Conservation (phyloP, 2,113 vertebrate species). For the Actenoides hombroni region DNA sequence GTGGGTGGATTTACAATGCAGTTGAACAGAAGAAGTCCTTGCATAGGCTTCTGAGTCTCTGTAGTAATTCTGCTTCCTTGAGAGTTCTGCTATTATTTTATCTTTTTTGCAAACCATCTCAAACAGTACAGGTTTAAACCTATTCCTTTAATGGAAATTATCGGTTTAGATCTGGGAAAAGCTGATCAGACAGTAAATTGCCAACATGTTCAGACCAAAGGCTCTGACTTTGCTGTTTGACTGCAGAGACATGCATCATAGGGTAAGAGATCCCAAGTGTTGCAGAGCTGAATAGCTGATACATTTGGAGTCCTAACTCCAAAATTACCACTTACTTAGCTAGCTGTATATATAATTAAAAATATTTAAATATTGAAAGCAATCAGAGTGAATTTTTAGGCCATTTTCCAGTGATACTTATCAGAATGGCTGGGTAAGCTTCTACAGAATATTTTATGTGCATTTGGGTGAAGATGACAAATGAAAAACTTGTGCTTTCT, state of each 20-base stretch:
- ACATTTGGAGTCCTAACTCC: background rate
- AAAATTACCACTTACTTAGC: background rate
- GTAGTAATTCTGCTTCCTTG: conserved; percentile 41
- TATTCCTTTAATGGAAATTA: background rate
- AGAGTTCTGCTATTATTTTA: background rate
- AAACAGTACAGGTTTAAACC: background rate
- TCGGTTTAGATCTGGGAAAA: background rate
- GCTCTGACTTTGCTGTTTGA: background rate
- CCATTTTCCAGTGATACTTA: background rate
- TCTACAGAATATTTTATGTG: background rate
- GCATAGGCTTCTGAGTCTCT: conserved; percentile 5
- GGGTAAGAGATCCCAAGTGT: background rate
- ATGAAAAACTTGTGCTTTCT: background rate
- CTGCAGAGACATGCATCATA: background rate
- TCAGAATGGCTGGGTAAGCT: background rate
- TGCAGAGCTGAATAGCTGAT: background rate
- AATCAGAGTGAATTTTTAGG: background rate
- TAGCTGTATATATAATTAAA: background rate
- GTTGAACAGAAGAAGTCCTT: conserved; percentile 19
- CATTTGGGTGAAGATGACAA: background rate
- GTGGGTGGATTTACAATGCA: conserved; percentile 44
- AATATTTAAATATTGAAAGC: background rate
- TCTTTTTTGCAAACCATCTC: background rate
- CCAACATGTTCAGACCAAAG: background rate
- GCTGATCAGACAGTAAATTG: background rate